Evolutionary conservation across 1,140 invertebrate genomes (phyloP).

Genomic region (Drosophila bifasciata): DNA sequence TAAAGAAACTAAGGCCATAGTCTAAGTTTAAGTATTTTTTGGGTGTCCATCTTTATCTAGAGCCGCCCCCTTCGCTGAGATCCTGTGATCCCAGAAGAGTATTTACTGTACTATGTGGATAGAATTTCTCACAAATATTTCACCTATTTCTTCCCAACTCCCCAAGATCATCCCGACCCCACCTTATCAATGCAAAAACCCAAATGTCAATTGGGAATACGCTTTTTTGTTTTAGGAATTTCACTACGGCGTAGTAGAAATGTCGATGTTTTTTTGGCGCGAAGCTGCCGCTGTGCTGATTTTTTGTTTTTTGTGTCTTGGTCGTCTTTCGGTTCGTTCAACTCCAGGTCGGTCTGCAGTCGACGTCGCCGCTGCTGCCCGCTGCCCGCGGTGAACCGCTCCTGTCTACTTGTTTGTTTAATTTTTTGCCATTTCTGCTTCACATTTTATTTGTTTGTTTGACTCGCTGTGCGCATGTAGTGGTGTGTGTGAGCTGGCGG

Average conservation of each 20-base stretch:
- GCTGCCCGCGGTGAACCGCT: conserved; percentile 73
- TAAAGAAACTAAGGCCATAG: too few species aligned
- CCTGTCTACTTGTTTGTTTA: conserved; percentile 84
- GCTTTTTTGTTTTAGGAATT: conserved; percentile 53
- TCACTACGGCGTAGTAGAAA: conserved; percentile 77
- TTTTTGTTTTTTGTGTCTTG: conserved; percentile 46
- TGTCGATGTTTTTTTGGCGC: conserved; percentile 65
- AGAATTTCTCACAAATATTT: too few species aligned
- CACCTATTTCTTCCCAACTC: too few species aligned
- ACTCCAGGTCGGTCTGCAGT: conserved; percentile 38
- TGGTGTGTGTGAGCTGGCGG: conserved; percentile 53
- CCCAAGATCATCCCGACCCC: too few species aligned
- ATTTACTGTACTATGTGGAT: too few species aligned
- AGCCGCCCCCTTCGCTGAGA: too few species aligned
- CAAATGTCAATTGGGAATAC: conserved; percentile 38
- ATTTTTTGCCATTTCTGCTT: conserved; percentile 84
- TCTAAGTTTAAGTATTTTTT: too few species aligned
- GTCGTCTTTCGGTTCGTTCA: conserved; percentile 69
- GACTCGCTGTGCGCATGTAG: conserved; percentile 75
- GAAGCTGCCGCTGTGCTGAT: conserved; percentile 31
- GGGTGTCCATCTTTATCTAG: too few species aligned
- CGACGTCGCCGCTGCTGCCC: conserved; percentile 34
- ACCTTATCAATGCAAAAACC: conserved; percentile 37
- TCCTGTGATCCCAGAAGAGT: too few species aligned
- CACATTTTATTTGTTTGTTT: conserved; percentile 84